phyloP scores from a whole-genome alignment of 2,113 vertebrate species.

The Solea solea region DNA sequence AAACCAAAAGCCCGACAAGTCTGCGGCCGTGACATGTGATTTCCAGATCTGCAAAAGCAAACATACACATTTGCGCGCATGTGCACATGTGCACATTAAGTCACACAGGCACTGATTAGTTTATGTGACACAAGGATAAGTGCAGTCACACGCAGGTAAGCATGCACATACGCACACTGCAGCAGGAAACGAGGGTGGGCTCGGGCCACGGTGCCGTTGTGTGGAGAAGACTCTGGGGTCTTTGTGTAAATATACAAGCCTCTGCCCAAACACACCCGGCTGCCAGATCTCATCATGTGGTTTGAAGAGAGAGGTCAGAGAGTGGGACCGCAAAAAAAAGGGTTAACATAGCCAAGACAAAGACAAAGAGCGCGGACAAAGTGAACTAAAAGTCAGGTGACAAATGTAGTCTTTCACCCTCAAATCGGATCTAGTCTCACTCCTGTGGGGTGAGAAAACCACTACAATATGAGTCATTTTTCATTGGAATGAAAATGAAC shows the following conservation, averaged over 20 bases:
- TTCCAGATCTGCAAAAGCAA: slow-evolving; percentile 52
- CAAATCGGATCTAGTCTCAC: not conserved
- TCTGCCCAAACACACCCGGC: slow-evolving; percentile 68
- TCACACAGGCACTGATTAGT: slow-evolving; percentile 35
- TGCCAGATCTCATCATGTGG: slow-evolving; percentile 74
- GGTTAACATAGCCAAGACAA: slow-evolving; percentile 55
- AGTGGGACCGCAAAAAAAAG: slow-evolving; percentile 49
- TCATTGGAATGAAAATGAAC: too few relatives aligned
- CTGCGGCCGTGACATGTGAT: slow-evolving; percentile 27
- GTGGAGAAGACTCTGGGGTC: slow-evolving; percentile 64
- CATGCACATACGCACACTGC: not conserved
- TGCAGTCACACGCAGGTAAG: slow-evolving; percentile 38
- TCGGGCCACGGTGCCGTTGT: slow-evolving; percentile 62
- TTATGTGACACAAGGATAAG: slow-evolving; percentile 33
- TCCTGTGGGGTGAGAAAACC: not conserved
- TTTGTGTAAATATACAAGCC: slow-evolving; percentile 75
- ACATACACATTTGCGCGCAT: slow-evolving; percentile 21
- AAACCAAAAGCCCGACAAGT: not conserved
- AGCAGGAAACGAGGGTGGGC: slow-evolving; percentile 33
- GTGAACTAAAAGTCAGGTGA: slow-evolving; percentile 28
- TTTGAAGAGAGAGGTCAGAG: slow-evolving; percentile 63
- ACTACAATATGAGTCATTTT: too few relatives aligned
- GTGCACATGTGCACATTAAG: slow-evolving; percentile 10
- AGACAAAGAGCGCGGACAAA: slow-evolving; percentile 45
- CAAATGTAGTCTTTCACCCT: slow-evolving; percentile 14